These are phyloP conservation scores for Xenotilapia caudafasciata DNA, from an alignment of 2,113 vertebrate genomes.

Conservation along the genomic window DNA sequence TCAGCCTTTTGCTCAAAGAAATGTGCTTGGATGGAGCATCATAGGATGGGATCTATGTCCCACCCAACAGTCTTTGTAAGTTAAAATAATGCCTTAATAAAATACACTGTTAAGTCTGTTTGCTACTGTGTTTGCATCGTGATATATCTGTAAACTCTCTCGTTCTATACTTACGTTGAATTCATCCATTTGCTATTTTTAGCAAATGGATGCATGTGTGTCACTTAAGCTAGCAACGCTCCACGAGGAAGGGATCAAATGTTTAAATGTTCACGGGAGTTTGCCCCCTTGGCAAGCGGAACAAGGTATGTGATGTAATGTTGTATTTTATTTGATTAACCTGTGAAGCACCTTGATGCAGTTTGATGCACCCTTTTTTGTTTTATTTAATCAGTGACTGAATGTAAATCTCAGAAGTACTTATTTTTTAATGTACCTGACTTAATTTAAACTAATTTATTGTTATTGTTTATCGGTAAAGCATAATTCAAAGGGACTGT, in stretches of 20 bases:
- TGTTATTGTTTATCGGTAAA: background rate
- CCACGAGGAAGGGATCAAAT: background rate
- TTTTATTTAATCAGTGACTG: background rate
- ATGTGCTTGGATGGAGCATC: background rate
- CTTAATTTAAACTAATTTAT: background rate
- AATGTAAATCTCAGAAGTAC: background rate
- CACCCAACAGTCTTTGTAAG: background rate
- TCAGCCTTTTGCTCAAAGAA: background rate
- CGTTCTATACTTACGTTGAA: background rate
- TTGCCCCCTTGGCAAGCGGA: background rate
- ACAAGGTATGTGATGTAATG: background rate
- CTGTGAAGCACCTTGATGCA: background rate
- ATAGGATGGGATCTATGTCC: background rate
- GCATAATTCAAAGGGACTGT: background rate
- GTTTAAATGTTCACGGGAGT: background rate
- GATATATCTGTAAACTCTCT: background rate
- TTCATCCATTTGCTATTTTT: fast-evolving
- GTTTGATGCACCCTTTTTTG: background rate
- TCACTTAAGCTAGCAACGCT: background rate
- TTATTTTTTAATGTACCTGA: background rate
- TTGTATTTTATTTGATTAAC: background rate
- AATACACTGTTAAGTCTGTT: background rate
- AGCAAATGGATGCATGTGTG: background rate
- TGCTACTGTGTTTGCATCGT: background rate
- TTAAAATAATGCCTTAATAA: background rate